Evolutionary conservation across 2,113 vertebrate species (phyloP).

Genomic region (Scomber scombrus): DNA sequence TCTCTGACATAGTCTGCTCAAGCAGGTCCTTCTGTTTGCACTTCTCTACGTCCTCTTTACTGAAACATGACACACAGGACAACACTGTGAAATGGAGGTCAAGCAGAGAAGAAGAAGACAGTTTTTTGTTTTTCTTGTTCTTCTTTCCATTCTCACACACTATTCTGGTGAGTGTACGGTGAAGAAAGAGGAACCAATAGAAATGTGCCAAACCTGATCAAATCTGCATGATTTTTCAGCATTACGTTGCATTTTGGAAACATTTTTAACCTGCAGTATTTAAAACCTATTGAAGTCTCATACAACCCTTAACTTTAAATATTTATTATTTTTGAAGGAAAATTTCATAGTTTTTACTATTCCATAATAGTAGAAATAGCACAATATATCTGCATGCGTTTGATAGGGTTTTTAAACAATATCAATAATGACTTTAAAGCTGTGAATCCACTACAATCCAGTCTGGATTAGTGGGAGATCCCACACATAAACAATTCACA

Average conservation of each 20-base stretch:
- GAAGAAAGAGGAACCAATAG: conserved; percentile 4
- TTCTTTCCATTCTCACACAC: neutral
- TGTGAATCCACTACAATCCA: too few species aligned
- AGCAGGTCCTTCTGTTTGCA: conserved; percentile 99
- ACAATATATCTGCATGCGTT: too few species aligned
- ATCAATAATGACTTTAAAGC: too few species aligned
- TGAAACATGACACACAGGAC: conserved; percentile 71
- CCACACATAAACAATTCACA: too few species aligned
- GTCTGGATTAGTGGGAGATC: too few species aligned
- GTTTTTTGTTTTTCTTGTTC: neutral
- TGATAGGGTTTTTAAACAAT: too few species aligned
- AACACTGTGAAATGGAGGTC: neutral
- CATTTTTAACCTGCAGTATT: neutral
- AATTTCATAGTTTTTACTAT: too few species aligned
- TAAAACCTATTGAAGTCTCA: too few species aligned
- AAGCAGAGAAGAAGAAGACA: neutral
- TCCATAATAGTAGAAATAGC: too few species aligned
- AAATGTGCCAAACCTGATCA: neutral
- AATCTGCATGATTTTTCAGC: neutral
- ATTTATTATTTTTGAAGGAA: too few species aligned
- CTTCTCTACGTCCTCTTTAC: conserved; percentile 98
- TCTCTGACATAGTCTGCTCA: conserved; percentile 99
- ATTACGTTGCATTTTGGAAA: neutral
- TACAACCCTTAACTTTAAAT: too few species aligned
- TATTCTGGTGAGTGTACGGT: neutral